These are phyloP conservation scores for Tuberolachnus salignus DNA, from an alignment of 2,888 invertebrate species.

Conservation along the genomic window DNA sequence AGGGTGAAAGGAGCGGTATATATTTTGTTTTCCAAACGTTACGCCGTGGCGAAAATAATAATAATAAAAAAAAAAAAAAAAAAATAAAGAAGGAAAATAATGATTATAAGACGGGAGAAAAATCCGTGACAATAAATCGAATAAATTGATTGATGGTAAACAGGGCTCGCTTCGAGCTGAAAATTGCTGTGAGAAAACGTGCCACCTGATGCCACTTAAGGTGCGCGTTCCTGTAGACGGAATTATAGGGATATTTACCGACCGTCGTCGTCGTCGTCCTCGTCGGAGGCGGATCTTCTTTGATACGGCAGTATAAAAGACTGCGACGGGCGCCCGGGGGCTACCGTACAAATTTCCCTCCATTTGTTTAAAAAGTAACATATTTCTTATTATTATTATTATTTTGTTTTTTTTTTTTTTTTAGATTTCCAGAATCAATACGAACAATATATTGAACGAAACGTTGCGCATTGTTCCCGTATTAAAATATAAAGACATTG, in stretches of 20 bases:
- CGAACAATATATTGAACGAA: too few species aligned
- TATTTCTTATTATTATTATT: too few species aligned
- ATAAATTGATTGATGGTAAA: conserved; percentile 55
- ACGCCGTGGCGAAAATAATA: neutral
- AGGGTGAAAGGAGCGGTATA: conserved; percentile 1
- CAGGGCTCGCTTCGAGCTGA: neutral
- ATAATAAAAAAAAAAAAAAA: too few species aligned
- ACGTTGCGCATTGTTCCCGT: too few species aligned
- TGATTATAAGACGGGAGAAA: conserved; percentile 36
- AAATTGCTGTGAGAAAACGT: conserved; percentile 52
- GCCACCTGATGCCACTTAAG: conserved; percentile 46
- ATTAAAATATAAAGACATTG: too few species aligned
- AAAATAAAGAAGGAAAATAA: conserved; percentile 33
- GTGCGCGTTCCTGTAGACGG: conserved; percentile 5
- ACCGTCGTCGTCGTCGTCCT: neutral
- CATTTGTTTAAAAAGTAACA: neutral
- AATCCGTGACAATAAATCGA: conserved; percentile 56
- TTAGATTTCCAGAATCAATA: too few species aligned
- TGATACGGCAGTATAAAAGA: conserved; percentile 14
- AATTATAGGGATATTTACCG: conserved; percentile 43
- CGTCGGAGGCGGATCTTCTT: neutral
- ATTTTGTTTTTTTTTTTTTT: too few species aligned
- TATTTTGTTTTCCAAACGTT: conserved; percentile 12
- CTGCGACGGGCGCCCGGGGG: neutral
- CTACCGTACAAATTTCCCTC: neutral